Conservation (phyloP, 92 coral and sea anemone species). For the Siderastrea siderea region DNA sequence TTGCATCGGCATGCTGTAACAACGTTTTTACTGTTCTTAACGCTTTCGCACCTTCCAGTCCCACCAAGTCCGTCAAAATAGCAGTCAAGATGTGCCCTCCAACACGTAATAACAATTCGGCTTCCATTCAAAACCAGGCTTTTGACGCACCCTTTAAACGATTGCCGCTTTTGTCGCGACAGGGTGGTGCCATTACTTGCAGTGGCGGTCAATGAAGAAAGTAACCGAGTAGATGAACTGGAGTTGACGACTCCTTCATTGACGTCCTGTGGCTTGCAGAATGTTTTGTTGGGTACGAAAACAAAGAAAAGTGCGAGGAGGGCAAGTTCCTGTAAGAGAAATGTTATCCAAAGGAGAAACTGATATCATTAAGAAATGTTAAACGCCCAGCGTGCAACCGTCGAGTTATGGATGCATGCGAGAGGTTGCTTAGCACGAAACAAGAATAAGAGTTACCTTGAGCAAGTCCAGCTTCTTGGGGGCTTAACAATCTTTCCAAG, state of each 20-base stretch:
- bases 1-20: neutral
- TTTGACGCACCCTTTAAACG: neutral
- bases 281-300: neutral
- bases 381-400: no score
- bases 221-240: neutral
- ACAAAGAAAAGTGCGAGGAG: neutral
- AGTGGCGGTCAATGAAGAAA: neutral
- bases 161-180: neutral
- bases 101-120: neutral
- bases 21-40: neutral
- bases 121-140: neutral
- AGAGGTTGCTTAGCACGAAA: no score
- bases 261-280: neutral
- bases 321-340: neutral
- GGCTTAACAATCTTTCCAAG: no score
- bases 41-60: neutral
- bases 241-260: neutral
- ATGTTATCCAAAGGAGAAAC: neutral
- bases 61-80: neutral
- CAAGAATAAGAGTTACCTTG: no score
- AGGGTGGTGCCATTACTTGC: neutral
- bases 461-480: no score
- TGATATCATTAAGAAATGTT: no score
- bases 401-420: no score
- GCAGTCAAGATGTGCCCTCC: neutral